Evolutionary conservation across 2,113 vertebrate genomes (phyloP).

Genomic region (Gopherus flavomarginatus): DNA sequence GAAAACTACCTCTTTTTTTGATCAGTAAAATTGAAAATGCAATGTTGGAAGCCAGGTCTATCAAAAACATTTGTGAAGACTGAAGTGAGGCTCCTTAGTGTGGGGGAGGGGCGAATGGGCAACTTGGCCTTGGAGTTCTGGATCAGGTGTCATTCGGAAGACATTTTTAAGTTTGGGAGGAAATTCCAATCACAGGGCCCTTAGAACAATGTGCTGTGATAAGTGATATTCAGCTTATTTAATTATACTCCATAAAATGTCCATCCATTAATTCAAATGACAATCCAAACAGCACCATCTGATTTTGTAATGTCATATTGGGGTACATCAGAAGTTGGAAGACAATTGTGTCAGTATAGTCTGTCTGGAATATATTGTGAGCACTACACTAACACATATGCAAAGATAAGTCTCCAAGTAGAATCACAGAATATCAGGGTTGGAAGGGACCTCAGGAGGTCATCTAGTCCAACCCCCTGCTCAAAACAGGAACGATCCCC

Average conservation of each 20-base stretch:
- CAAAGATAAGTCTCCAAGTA: background rate
- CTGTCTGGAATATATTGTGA: background rate
- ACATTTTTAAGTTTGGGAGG: fast-evolving
- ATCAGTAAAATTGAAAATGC: background rate
- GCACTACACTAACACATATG: fast-evolving
- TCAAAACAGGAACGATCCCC: too few relatives aligned
- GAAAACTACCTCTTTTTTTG: background rate
- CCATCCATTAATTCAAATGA: background rate
- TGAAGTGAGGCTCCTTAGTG: background rate
- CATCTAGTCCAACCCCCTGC: too few relatives aligned
- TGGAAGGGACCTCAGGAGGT: too few relatives aligned
- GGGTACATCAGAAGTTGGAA: too few relatives aligned
- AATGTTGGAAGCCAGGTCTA: background rate
- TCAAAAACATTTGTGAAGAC: background rate
- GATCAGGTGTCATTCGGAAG: background rate
- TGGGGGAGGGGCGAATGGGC: background rate
- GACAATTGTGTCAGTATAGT: background rate
- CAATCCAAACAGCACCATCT: background rate
- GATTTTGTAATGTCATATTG: background rate
- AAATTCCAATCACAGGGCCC: background rate
- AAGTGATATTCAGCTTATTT: background rate
- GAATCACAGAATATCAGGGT: too few relatives aligned
- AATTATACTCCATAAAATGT: fast-evolving
- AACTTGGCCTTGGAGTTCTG: background rate
- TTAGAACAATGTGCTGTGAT: background rate